These are phyloP conservation scores for Colossoma macropomum DNA, from an alignment of 2,113 vertebrate species.

Conservation along the genomic window DNA sequence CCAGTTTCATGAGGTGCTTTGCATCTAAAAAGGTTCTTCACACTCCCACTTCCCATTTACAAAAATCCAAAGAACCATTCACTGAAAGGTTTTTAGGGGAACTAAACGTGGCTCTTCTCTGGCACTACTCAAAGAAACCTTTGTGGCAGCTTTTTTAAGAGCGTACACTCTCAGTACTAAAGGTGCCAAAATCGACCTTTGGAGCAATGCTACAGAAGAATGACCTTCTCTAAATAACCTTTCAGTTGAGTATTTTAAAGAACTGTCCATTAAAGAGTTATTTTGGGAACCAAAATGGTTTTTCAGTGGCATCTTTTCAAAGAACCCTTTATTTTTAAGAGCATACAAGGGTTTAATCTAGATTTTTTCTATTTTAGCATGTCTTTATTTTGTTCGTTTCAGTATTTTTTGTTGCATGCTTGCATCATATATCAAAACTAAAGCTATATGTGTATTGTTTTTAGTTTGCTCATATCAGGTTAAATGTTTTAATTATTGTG, in stretches of 20 bases:
- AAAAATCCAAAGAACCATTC: background rate
- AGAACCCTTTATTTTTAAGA: background rate
- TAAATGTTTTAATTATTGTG: constrained; percentile 13
- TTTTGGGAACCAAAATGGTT: background rate
- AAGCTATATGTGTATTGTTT: constrained; percentile 16
- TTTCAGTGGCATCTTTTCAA: background rate
- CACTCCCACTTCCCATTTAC: background rate
- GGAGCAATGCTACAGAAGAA: too few relatives aligned
- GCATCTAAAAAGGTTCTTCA: background rate
- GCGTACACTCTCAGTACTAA: too few relatives aligned
- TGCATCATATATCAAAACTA: constrained; percentile 17
- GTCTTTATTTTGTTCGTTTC: constrained; percentile 20
- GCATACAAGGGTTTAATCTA: background rate
- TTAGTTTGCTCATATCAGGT: constrained; percentile 19
- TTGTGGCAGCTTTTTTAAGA: too few relatives aligned
- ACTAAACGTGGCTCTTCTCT: background rate
- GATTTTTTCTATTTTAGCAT: constrained; percentile 39
- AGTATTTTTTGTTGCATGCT: constrained; percentile 52
- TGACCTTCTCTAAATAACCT: too few relatives aligned
- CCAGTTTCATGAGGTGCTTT: too few relatives aligned
- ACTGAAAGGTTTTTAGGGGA: background rate
- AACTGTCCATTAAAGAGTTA: background rate
- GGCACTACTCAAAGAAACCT: too few relatives aligned
- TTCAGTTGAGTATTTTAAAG: background rate
- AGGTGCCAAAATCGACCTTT: too few relatives aligned